Evolutionary conservation across 1,140 invertebrate species (phyloP).

Genomic region (Trachelipus rathkii): DNA sequence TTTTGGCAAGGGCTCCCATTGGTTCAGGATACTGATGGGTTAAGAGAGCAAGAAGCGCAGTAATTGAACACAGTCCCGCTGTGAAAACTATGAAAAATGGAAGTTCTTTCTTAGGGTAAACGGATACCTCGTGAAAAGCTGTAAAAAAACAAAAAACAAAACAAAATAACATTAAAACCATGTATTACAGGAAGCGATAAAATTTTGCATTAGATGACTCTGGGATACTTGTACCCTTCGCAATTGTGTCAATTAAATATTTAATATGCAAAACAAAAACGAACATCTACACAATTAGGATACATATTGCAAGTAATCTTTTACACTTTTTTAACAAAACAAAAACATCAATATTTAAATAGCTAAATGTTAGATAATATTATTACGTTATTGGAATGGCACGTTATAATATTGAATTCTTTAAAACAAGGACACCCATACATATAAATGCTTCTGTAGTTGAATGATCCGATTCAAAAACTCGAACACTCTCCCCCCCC

Average conservation of each 20-base stretch:
- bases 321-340: too few species aligned
- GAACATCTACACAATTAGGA: too few species aligned
- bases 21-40: conserved; percentile 93
- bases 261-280: not conserved
- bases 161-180: not conserved
- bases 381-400: too few species aligned
- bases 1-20: conserved; percentile 79
- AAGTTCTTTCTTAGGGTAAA: conserved; percentile 92
- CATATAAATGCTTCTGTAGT: too few species aligned
- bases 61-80: conserved; percentile 86
- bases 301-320: too few species aligned
- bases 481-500: too few species aligned
- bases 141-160: conserved; percentile 10
- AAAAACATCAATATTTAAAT: too few species aligned
- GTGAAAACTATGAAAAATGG: conserved; percentile 95
- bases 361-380: too few species aligned
- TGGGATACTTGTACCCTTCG: not conserved
- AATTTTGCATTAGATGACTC: not conserved
- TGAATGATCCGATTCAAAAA: too few species aligned
- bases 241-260: not conserved
- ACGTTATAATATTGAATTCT: too few species aligned
- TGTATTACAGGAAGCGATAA: conserved; percentile 23
- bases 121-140: conserved; percentile 90
- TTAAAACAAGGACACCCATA: too few species aligned
- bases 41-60: conserved; percentile 84